Base-by-base conservation (phyloP, 2,113 vertebrate genomes). In the Pelodiscus sinensis region DNA sequence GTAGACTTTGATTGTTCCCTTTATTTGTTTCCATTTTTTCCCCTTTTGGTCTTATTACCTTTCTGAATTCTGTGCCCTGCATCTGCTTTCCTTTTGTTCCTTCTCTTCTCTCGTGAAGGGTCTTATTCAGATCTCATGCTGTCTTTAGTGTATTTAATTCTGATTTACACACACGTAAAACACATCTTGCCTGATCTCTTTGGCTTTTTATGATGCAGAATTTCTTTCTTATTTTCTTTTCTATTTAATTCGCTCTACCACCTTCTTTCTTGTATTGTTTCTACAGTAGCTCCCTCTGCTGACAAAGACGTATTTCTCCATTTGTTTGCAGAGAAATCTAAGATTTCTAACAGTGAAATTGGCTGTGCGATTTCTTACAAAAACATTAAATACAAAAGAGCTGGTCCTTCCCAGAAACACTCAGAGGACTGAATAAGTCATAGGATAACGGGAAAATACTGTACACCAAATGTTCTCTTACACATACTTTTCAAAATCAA, bases 271-370 rank as follows among this genome's bases (percentile, higher is more conserved):
- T 85, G 82, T 90, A 86, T 89, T 92, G 91, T 84, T 85, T 93
- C 52, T 90, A 44, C 73, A 44, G 24, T 75, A 93, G 95, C 94
- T 91, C 95, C 95, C 93, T 96, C 95, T 97, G 86, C 93, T 87
- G 93, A 93, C 57, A 54, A 24, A 31, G 89, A 80, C 82, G 68
- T 75, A 52, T 44, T 9, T 38, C n/a, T 73, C 71, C 71, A 75
- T 95, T 91, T 88, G 58, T 60, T 91, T 94, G 81, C 91, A 85
- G 94, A 68, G 50, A 38, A 85, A 73, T 21, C 79, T 25, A 50
- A 24, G 35, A 50, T 25, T 75, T 75, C 73, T 50, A 75, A 68
- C 8, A 68, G 31, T 35, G 31, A 68, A 35, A n/a, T 68, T 31
- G 9, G 8, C 22, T 25, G 22, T 25, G 12, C 25, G 50, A 75